These are phyloP conservation scores for Fulica atra DNA, from an alignment of 2,113 vertebrate species.

Conservation along the genomic window DNA sequence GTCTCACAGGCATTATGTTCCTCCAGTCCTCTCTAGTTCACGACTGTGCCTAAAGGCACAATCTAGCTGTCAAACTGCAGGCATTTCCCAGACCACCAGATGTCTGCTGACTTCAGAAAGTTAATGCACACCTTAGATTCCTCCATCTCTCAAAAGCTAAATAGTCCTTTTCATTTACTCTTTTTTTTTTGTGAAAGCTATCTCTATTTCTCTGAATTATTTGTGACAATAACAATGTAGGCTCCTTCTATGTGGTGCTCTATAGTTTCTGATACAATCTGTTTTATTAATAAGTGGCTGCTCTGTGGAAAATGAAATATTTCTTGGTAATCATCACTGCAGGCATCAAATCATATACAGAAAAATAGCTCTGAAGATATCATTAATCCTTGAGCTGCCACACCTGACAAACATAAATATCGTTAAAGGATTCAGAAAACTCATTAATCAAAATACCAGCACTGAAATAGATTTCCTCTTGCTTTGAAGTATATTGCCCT, in stretches of 20 bases:
- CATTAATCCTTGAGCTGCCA: conserved; percentile 56
- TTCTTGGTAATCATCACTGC: conserved; percentile 44
- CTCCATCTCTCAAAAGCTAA: conserved; percentile 3
- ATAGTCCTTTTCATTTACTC: not conserved
- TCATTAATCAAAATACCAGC: conserved; percentile 56
- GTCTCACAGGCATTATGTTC: not conserved
- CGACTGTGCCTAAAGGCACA: conserved; percentile 50
- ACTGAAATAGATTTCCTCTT: conserved; percentile 40
- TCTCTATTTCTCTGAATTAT: not conserved
- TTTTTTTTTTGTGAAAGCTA: not conserved
- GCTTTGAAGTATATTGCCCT: conserved; percentile 51
- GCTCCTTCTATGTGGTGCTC: not conserved
- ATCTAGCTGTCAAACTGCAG: conserved; percentile 48
- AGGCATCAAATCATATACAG: conserved; percentile 32
- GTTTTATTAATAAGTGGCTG: conserved; percentile 23
- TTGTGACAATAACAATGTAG: not conserved
- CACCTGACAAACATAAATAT: conserved; percentile 49
- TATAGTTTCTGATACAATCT: conserved; percentile 8
- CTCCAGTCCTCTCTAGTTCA: conserved; percentile 11
- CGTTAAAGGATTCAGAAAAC: conserved; percentile 37
- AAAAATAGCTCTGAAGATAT: conserved; percentile 48
- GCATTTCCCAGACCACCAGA: conserved; percentile 50
- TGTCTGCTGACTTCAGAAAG: conserved; percentile 26
- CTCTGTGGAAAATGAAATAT: conserved; percentile 38
- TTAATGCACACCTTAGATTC: not conserved